phyloP scores from a whole-genome alignment of 1,140 invertebrate species.

The Coptotermes formosanus region DNA sequence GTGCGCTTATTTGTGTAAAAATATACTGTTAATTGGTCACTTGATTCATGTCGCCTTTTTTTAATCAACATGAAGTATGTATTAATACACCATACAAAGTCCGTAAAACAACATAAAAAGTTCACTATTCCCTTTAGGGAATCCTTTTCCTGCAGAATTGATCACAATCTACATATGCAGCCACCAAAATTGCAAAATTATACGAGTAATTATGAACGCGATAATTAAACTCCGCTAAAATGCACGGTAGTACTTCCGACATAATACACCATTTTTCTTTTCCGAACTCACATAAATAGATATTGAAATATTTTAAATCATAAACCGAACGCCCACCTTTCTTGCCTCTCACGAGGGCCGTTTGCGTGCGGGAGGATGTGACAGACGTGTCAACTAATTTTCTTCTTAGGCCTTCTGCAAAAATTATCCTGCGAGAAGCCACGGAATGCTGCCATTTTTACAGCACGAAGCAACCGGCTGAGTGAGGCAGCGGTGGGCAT shows the following conservation, averaged over 20 bases:
- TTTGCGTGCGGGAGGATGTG: slow-evolving; percentile 44
- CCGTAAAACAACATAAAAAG: slow-evolving; percentile 5
- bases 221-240: slow-evolving; percentile 35
- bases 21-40: slow-evolving; percentile 24
- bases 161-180: slow-evolving; percentile 18
- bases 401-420: slow-evolving; percentile 52
- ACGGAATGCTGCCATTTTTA: slow-evolving; percentile 52
- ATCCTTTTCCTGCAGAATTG: neutral
- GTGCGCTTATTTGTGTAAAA: neutral
- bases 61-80: slow-evolving; percentile 29
- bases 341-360: slow-evolving; percentile 45
- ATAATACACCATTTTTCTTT: slow-evolving; percentile 39
- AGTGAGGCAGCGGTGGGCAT: slow-evolving; percentile 41
- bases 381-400: slow-evolving; percentile 53
- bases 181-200: slow-evolving; percentile 13
- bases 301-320: slow-evolving; percentile 37
- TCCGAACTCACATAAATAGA: slow-evolving; percentile 37
- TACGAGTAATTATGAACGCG: slow-evolving; percentile 37
- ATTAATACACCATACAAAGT: slow-evolving; percentile 3
- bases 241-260: slow-evolving; percentile 32
- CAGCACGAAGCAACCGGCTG: slow-evolving; percentile 44
- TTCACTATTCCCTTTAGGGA: slow-evolving; percentile 13
- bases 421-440: slow-evolving; percentile 49
- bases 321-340: slow-evolving; percentile 46
- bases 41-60: slow-evolving; percentile 26